These are phyloP conservation scores for Ceuthmochares aereus DNA, from an alignment of 2,113 vertebrate genomes.

Conservation along the genomic window DNA sequence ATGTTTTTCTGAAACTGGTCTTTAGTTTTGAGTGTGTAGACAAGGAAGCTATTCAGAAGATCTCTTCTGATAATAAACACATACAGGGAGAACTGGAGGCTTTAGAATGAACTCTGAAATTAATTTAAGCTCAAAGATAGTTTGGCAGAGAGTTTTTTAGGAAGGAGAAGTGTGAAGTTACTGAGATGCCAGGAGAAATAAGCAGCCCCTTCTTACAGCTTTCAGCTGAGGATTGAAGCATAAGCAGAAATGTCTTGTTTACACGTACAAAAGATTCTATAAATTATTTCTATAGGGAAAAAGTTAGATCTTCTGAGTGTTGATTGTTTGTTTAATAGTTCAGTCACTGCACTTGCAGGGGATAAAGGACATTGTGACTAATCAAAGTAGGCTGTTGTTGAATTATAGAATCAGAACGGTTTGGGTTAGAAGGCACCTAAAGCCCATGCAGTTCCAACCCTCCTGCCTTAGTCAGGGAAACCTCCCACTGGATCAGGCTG, in stretches of 20 bases:
- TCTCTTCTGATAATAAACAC: background rate
- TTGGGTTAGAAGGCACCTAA: too few relatives aligned
- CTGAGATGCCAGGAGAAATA: background rate
- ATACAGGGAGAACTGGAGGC: background rate
- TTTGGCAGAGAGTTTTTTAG: background rate
- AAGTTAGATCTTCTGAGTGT: background rate
- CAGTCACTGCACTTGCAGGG: background rate
- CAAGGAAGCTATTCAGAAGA: background rate
- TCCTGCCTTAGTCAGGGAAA: too few relatives aligned
- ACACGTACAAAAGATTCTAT: background rate
- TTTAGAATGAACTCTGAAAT: background rate
- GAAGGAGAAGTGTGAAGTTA: background rate
- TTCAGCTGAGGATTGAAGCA: background rate
- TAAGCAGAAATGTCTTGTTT: background rate
- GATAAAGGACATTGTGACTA: background rate
- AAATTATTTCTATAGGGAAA: background rate
- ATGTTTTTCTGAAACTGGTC: conserved; percentile 1
- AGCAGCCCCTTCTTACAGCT: background rate
- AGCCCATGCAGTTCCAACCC: too few relatives aligned
- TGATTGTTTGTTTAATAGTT: background rate
- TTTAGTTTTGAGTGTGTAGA: background rate
- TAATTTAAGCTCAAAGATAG: background rate
- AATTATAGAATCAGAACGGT: too few relatives aligned
- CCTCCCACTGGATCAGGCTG: too few relatives aligned
- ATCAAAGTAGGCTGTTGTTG: background rate